These are phyloP conservation scores for Drosophila mauritiana DNA, from an alignment of 1,140 invertebrate species.

Conservation along the genomic window DNA sequence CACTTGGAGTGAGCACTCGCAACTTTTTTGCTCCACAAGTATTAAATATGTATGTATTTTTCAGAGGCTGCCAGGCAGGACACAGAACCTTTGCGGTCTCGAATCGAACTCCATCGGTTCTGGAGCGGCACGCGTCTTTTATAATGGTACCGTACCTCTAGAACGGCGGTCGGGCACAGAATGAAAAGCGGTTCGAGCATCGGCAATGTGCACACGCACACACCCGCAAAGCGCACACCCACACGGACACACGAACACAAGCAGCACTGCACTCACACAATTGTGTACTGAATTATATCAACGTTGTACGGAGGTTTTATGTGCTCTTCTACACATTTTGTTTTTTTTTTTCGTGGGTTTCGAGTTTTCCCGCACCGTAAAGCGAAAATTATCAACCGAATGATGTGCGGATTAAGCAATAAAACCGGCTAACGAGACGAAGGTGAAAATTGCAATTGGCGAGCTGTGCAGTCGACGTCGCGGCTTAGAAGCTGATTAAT, in stretches of 20 bases:
- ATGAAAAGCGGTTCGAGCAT: conserved; percentile 72
- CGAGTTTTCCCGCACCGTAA: conserved; percentile 24
- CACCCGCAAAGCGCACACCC: conserved; percentile 4
- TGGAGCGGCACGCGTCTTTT: conserved; percentile 63
- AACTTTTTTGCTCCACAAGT: not conserved
- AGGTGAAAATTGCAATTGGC: conserved; percentile 52
- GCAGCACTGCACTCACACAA: conserved; percentile 29
- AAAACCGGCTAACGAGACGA: conserved; percentile 15
- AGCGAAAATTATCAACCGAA: conserved; percentile 38
- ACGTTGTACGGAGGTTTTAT: conserved; percentile 55
- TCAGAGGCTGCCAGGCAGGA: conserved; percentile 48
- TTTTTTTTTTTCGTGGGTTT: conserved; percentile 15
- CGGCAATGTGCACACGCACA: conserved; percentile 53
- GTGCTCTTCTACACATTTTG: conserved; percentile 25
- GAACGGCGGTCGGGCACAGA: conserved; percentile 74
- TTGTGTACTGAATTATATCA: conserved; percentile 67
- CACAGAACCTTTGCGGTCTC: conserved; percentile 54
- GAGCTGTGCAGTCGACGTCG: conserved; percentile 11
- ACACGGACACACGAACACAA: conserved; percentile 7
- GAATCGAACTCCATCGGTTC: conserved; percentile 66
- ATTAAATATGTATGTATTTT: not conserved
- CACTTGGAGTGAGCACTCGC: conserved; percentile 19
- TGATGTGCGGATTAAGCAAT: conserved; percentile 44
- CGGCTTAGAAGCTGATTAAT: conserved; percentile 56
- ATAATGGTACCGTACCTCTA: conserved; percentile 60